phyloP scores from a whole-genome alignment of 2,888 invertebrate species.

The Pteria penguin region DNA sequence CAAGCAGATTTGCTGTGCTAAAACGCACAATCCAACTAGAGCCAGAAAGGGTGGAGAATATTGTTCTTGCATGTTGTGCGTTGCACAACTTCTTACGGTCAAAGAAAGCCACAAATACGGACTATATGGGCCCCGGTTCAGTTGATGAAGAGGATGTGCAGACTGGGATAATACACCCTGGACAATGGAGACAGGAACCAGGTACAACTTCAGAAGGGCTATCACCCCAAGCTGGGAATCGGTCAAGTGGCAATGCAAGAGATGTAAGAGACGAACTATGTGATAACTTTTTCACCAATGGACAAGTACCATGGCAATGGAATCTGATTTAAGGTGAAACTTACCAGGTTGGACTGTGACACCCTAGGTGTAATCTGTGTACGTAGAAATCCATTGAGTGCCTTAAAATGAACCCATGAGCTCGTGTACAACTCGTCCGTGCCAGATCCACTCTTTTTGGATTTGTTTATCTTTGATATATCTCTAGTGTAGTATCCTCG shows the following conservation, averaged over 20 bases:
- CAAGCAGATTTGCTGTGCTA: conserved; percentile 9
- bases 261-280: conserved; percentile 26
- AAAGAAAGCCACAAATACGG: conserved; percentile 7
- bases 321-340: conserved; percentile 10
- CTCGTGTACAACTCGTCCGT: conserved; percentile 30
- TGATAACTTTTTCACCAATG: conserved; percentile 27
- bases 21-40: conserved; percentile 14
- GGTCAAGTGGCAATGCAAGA: neutral
- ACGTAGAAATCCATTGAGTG: conserved; percentile 14
- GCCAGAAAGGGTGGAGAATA: conserved; percentile 19
- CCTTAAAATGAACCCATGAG: conserved; percentile 11
- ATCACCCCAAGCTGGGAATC: conserved; percentile 17
- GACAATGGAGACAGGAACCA: conserved; percentile 11
- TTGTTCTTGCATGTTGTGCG: conserved; percentile 28
- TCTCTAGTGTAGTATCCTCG: conserved; percentile 9
- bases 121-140: conserved; percentile 12
- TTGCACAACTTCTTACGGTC: conserved; percentile 31
- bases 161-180: neutral
- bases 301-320: conserved; percentile 36
- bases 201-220: neutral
- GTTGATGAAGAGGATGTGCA: conserved; percentile 14
- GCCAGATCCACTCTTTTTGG: conserved; percentile 23
- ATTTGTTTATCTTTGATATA: conserved; percentile 5
- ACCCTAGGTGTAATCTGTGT: conserved; percentile 24
- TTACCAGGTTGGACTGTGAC: conserved; percentile 20